Conservation (phyloP, 2,888 invertebrate genomes). For the Drosophila suboccidentalis region DNA sequence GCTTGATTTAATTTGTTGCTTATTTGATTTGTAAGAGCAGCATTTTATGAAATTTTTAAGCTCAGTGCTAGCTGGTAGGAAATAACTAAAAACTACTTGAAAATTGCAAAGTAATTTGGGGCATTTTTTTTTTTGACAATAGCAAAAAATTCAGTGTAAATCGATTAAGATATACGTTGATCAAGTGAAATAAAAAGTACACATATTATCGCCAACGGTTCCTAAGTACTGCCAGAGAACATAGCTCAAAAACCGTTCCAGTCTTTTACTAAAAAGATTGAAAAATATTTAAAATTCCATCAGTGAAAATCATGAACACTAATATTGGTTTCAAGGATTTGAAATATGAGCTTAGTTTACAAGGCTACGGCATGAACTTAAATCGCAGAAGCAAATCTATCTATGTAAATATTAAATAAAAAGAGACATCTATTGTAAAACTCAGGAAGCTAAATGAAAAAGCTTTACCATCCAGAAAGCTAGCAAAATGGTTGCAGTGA, state of each 20-base stretch:
- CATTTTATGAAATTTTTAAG: slow-evolving; percentile 43
- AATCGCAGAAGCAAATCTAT: neutral
- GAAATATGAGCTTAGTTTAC: neutral
- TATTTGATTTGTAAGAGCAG: slow-evolving; percentile 58
- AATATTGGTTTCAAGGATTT: neutral
- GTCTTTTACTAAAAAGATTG: neutral
- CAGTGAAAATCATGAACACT: neutral
- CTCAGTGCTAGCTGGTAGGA: slow-evolving; percentile 1
- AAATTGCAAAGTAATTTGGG: slow-evolving; percentile 20
- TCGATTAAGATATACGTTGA: neutral
- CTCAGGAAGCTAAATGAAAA: neutral
- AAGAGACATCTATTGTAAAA: slow-evolving; percentile 20
- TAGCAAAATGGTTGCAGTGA: neutral
- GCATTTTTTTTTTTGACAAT: neutral
- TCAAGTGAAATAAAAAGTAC: no score
- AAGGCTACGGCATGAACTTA: neutral
- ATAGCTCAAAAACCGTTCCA: neutral
- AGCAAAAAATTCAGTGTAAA: neutral
- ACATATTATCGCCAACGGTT: neutral
- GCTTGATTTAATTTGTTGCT: slow-evolving; percentile 71
- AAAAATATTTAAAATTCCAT: no score
- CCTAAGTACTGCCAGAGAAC: neutral
- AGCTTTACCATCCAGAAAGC: slow-evolving; percentile 14
- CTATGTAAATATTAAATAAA: neutral
- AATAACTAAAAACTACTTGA: slow-evolving; percentile 20